phyloP scores from a whole-genome alignment of 2,113 vertebrate genomes.

The Tinamus guttatus region DNA sequence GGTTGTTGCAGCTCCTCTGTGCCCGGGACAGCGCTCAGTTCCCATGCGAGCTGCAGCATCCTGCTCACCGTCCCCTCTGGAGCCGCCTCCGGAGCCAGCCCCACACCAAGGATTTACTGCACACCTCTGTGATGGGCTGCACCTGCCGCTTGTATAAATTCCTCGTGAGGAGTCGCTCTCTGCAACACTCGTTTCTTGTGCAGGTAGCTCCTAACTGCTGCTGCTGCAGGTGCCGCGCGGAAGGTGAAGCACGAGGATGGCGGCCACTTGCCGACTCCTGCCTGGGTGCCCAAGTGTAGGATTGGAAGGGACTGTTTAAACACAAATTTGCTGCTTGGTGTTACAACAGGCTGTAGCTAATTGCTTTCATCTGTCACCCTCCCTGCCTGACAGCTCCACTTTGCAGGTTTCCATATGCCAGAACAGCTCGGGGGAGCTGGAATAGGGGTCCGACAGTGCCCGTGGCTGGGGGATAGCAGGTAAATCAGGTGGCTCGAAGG shows the following conservation, averaged over 20 bases:
- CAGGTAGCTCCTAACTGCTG: fast-evolving
- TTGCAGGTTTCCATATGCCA: neutral
- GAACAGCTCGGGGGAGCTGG: fast-evolving
- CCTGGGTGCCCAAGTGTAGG: neutral
- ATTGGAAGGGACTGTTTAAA: neutral
- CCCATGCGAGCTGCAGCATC: neutral
- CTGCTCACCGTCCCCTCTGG: neutral
- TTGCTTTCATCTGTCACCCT: fast-evolving
- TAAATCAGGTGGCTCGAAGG: neutral
- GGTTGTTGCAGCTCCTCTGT: neutral
- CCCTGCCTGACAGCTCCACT: neutral
- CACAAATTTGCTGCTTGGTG: neutral
- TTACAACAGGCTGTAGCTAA: neutral
- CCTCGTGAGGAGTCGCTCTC: neutral
- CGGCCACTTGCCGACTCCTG: neutral
- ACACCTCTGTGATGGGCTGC: too few species aligned
- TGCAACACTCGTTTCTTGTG: fast-evolving
- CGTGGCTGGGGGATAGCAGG: neutral
- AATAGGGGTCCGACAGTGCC: too few species aligned
- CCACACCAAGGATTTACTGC: too few species aligned
- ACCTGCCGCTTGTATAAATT: neutral
- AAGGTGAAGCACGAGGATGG: neutral
- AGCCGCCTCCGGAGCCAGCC: neutral
- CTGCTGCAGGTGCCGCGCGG: fast-evolving
- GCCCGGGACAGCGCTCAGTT: too few species aligned